These are phyloP conservation scores for Lasioglossum albipes DNA, from an alignment of 1,140 invertebrate species.

Conservation along the genomic window DNA sequence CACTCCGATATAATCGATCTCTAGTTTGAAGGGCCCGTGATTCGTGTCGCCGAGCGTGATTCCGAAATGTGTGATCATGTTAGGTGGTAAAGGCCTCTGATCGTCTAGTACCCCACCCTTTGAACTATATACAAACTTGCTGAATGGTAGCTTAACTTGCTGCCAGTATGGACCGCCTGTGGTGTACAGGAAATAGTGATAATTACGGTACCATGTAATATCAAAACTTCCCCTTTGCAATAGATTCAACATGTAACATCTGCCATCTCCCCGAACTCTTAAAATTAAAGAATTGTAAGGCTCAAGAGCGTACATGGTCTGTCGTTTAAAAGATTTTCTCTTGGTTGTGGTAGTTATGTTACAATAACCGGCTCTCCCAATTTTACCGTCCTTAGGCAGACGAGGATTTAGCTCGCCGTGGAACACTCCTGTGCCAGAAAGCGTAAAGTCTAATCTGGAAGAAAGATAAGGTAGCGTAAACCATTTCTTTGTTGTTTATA, in stretches of 20 bases:
- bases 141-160: slow-evolving; percentile 95
- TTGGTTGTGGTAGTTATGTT: slow-evolving; percentile 85
- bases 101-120: slow-evolving; percentile 94
- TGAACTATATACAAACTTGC: slow-evolving; percentile 91
- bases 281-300: slow-evolving; percentile 91
- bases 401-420: slow-evolving; percentile 86
- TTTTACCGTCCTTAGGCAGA: slow-evolving; percentile 89
- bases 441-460: slow-evolving; percentile 82
- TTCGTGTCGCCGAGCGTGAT: slow-evolving; percentile 89
- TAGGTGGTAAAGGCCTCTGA: slow-evolving; percentile 83
- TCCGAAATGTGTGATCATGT: slow-evolving; percentile 87
- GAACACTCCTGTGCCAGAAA: slow-evolving; percentile 87
- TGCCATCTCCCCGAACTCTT: slow-evolving; percentile 93
- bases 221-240: slow-evolving; percentile 86
- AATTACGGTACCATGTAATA: slow-evolving; percentile 91
- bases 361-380: slow-evolving; percentile 88
- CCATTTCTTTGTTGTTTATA: too few species aligned
- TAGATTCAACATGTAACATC: slow-evolving; percentile 91
- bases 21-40: slow-evolving; percentile 91
- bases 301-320: slow-evolving; percentile 85
- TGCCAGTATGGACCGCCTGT: slow-evolving; percentile 99
- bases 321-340: slow-evolving; percentile 91
- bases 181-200: slow-evolving; percentile 91
- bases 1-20: slow-evolving; percentile 96
- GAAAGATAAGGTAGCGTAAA: slow-evolving; percentile 8